Evolutionary conservation across 2,888 invertebrate genomes (phyloP), one percentile per base, ranked within the genome.

Genomic region (Habroteleia sp.): DNA sequence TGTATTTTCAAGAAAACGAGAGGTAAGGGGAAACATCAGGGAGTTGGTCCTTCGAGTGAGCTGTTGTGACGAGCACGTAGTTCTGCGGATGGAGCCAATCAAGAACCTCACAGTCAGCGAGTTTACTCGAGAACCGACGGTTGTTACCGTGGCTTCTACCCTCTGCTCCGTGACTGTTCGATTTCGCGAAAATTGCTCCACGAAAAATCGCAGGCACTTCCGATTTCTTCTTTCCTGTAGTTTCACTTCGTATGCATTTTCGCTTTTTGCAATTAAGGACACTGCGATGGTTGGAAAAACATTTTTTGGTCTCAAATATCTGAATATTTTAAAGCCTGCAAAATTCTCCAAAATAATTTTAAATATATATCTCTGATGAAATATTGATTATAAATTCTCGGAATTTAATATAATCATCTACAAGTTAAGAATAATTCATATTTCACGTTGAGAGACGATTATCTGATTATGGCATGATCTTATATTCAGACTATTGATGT

Each of bases 31-130:
- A 62, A 69, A 76, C 65, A 68, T 75, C 77, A 72, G 69, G 44
- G 74, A 62, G 52, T 77, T 54, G 76, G 74, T 65, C 44, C 58
- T 63, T 52, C 65, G 79, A 82, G 78, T 78, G 82, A 84, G 83
- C 83, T 87, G 86, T 88, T 88, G 87, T 87, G 88, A 87, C 86
- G 87, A 88, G 85, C 88, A 88, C 87, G 88, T 88, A 87, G 86
- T 79, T 83, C 83, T 84, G 85, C 84, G 86, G 87, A 88, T 86
- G 83, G 87, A 85, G 84, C 84, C 87, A 88, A 88, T 88, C 88
- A 86, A 85, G 84, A 86, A 87, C 77, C 82, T 81, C 83, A 76
- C 76, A 82, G 84, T 87, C 87, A 87, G 87, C 87, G 81, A 79
- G 79, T 87, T 86, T 85, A 78, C 79, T 68, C 78, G 77, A 77